Evolutionary conservation across 2,888 invertebrate species (phyloP).

Genomic region (Parascotia fuliginaria): DNA sequence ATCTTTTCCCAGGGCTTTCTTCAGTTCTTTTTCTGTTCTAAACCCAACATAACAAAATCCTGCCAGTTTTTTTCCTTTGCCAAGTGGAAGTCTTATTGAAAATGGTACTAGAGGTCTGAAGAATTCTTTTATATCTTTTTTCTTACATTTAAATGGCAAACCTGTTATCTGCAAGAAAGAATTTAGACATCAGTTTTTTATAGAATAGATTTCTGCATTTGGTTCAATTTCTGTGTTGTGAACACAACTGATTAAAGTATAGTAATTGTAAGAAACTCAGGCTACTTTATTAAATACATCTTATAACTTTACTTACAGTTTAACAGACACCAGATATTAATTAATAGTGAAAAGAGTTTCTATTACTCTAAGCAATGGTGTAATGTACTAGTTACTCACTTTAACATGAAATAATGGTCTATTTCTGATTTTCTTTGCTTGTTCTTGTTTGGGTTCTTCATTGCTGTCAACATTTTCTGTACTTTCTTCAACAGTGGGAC

Average conservation of each 20-base stretch:
- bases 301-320: too few relatives aligned
- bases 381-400: slow-evolving; percentile 48
- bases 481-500: slow-evolving; percentile 33
- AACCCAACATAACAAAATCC: slow-evolving; percentile 97
- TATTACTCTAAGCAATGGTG: too few relatives aligned
- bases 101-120: slow-evolving; percentile 92
- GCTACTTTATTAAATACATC: too few relatives aligned
- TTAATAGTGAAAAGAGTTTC: too few relatives aligned
- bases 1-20: slow-evolving; percentile 92
- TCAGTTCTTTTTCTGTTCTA: slow-evolving; percentile 91
- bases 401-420: slow-evolving; percentile 76
- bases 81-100: slow-evolving; percentile 92
- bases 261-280: too few relatives aligned
- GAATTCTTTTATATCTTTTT: slow-evolving; percentile 94
- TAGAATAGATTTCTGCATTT: too few relatives aligned
- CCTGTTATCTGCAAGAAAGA: slow-evolving; percentile 89
- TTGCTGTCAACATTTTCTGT: slow-evolving; percentile 52
- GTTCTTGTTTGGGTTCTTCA: slow-evolving; percentile 39
- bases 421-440: slow-evolving; percentile 74
- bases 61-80: slow-evolving; percentile 86
- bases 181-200: too few relatives aligned
- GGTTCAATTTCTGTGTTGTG: too few relatives aligned
- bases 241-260: too few relatives aligned
- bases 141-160: slow-evolving; percentile 91
- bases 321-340: too few relatives aligned